These are phyloP conservation scores for Syritta pipiens DNA, from an alignment of 2,888 invertebrate genomes.

Conservation along the genomic window DNA sequence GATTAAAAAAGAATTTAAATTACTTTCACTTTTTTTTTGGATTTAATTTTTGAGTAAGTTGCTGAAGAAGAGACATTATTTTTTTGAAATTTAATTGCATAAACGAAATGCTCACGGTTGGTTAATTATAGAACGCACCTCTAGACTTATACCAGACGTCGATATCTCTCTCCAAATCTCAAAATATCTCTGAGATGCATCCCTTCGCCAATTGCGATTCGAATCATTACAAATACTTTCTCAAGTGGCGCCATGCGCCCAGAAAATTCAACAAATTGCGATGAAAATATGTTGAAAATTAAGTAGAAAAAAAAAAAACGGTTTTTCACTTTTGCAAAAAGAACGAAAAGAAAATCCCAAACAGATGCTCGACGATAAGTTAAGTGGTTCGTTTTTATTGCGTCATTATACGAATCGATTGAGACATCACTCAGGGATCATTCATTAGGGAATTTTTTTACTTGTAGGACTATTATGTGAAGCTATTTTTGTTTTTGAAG, in stretches of 20 bases:
- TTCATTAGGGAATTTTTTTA: too few relatives aligned
- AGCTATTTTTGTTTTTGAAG: too few relatives aligned
- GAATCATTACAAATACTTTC: too few relatives aligned
- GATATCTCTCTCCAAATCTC: too few relatives aligned
- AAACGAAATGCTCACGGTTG: slow-evolving; percentile 5
- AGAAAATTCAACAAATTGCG: too few relatives aligned
- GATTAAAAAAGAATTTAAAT: neutral
- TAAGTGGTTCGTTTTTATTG: slow-evolving; percentile 31
- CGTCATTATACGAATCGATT: slow-evolving; percentile 22
- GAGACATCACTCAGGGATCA: slow-evolving; percentile 21
- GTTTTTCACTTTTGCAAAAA: neutral
- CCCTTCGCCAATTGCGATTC: neutral
- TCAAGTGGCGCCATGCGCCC: slow-evolving; percentile 50
- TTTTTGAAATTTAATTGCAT: slow-evolving; percentile 19
- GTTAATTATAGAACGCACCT: slow-evolving; percentile 24
- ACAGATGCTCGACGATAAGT: slow-evolving; percentile 34
- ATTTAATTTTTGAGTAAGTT: neutral
- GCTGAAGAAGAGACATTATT: too few relatives aligned
- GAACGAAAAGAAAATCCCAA: slow-evolving; percentile 5
- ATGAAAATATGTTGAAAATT: neutral
- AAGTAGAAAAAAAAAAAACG: neutral
- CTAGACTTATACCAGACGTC: slow-evolving; percentile 39
- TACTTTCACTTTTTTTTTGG: neutral
- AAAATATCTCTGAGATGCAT: too few relatives aligned
- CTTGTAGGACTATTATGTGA: too few relatives aligned